Evolutionary conservation across 2,797 vertebrate genomes (phyloP), one percentile per base, ranked within the genome.

Genomic region (Salmo trutta): DNA sequence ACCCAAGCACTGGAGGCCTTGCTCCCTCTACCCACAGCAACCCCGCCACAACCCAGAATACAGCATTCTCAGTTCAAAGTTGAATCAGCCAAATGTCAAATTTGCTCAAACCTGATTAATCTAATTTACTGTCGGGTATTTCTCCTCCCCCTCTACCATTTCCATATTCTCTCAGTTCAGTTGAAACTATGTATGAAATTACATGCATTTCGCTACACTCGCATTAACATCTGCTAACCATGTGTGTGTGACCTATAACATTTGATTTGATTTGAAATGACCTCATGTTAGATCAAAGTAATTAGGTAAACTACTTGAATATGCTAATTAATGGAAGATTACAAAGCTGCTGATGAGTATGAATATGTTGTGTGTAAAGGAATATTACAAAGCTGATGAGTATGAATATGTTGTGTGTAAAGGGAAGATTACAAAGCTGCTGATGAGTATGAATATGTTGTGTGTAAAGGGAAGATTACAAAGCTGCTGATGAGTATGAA

Each of bases 301-400:
- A 92, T 92, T 85, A 92, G 83, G 83, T 87, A 90, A 91, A 81
- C 77, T 75, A 88, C 91, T 89, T 88, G 82, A 90, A 90, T 89
- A 92, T 91, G 89, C 79, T 84, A 90, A 91, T 91, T 87, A 78
- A 27, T 24, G 41, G 19, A 29, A 21, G 31, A 53, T 36, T 36
- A 36, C 1, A 6, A 36, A 36, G 33, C 33, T 36, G 33, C 33
- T 36, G 33, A 36, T 36, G 33, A 36, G 6, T 36, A 36, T 36
- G 0, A 6, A 36, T 36, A 7, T 36, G 6, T 36, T 6, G 33
- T 33, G 33, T 33, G 33, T 6, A 1, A 33, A 33, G 33, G 33
- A 33, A 33, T 5, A 33, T 33, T 33, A 33, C 1, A 4, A 5
- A 6, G 33, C 33, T 31, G 31, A 3, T 33, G 33, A 33, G 33